Conservation (phyloP, 1,140 invertebrate species). For the Hylaeus anthracinus region DNA sequence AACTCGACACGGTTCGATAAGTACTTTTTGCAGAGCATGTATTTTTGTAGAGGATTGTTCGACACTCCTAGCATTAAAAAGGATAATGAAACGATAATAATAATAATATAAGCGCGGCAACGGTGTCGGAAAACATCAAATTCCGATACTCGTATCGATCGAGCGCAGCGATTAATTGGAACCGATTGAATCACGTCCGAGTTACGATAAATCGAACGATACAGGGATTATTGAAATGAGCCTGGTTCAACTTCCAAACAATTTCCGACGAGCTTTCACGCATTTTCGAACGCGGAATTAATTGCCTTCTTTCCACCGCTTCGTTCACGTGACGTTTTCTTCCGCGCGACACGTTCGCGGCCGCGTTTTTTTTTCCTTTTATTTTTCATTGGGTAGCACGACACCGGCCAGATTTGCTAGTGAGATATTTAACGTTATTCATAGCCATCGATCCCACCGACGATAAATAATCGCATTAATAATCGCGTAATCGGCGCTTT, state of each 20-base stretch:
- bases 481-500: conserved; percentile 50
- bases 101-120: no score
- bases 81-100: no score
- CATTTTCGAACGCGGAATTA: conserved; percentile 49
- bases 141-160: neutral
- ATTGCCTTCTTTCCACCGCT: conserved; percentile 24
- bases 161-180: neutral
- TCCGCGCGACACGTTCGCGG: neutral
- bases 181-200: neutral
- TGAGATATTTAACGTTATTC: conserved; percentile 40
- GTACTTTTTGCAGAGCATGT: no score
- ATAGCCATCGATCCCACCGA: conserved; percentile 34
- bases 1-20: no score
- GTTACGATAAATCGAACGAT: neutral
- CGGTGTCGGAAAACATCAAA: neutral
- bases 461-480: conserved; percentile 59
- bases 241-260: neutral
- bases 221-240: neutral
- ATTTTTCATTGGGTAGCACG: neutral
- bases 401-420: conserved; percentile 27
- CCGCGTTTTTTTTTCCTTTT: neutral
- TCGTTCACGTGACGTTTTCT: conserved; percentile 15
- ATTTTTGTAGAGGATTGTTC: no score
- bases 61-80: no score
- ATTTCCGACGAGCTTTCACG: neutral